Percentiles rank a stretch among this genome's conserved stretches.
These are phyloP conservation scores for Myotis myotis DNA, from an alignment of 2,797 vertebrate genomes.

Conservation along the genomic window DNA sequence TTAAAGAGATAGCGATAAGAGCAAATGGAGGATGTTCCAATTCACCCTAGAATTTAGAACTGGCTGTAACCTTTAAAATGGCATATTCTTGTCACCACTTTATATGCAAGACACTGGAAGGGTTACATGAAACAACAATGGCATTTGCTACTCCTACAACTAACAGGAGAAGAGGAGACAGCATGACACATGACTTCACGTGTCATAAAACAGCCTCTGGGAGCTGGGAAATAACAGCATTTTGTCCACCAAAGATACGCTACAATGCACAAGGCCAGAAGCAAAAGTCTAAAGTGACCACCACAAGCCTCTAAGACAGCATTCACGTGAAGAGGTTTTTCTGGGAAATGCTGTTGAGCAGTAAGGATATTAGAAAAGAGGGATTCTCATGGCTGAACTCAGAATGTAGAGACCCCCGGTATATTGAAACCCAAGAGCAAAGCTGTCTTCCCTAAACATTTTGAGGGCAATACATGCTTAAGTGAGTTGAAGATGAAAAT, in stretches of 20 bases:
- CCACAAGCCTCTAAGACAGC: neutral
- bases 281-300: slow-evolving; percentile 4
- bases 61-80: slow-evolving; percentile 39
- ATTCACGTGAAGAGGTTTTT: neutral
- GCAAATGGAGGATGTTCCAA: neutral
- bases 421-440: neutral
- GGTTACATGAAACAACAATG: slow-evolving; percentile 46
- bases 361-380: neutral
- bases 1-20: neutral
- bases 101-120: slow-evolving; percentile 37
- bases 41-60: slow-evolving; percentile 46
- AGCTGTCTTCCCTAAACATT: neutral
- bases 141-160: slow-evolving; percentile 39
- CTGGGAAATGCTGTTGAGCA: neutral
- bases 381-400: neutral
- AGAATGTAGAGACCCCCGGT: neutral
- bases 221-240: slow-evolving; percentile 22
- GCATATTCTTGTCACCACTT: neutral
- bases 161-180: neutral
- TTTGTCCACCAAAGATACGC: slow-evolving; percentile 10
- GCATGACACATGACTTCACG: neutral
- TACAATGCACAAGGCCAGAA: neutral
- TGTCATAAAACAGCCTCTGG: neutral
- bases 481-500: neutral
- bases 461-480: neutral